phyloP scores from a whole-genome alignment of 2,797 vertebrate genomes.

The Protosalanx chinensis region DNA sequence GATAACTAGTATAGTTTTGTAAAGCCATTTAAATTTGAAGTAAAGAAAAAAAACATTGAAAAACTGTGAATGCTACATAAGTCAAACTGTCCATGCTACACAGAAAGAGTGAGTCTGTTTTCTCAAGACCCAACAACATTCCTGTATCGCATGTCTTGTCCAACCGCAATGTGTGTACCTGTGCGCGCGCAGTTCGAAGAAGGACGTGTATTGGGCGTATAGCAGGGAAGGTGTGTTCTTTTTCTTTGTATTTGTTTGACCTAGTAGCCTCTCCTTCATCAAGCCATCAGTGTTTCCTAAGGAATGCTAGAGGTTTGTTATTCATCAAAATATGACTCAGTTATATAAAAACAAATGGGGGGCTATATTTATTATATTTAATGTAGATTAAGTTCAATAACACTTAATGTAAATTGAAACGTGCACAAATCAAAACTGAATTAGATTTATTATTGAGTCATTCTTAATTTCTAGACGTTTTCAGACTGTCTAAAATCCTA shows the following conservation, averaged over 20 bases:
- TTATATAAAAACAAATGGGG: background rate
- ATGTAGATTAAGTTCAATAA: too few species aligned
- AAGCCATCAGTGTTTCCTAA: conserved; percentile 36
- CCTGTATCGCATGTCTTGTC: background rate
- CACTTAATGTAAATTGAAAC: too few species aligned
- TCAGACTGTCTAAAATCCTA: background rate
- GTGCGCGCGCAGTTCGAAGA: conserved; percentile 23
- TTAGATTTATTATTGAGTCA: too few species aligned
- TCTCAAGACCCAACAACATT: conserved; percentile 26
- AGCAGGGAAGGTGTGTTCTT: conserved; percentile 36
- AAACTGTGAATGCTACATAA: too few species aligned
- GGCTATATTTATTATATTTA: too few species aligned
- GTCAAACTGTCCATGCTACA: too few species aligned
- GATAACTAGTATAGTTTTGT: too few species aligned
- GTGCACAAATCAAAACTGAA: too few species aligned
- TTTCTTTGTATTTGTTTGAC: conserved; percentile 29
- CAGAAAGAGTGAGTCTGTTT: too few species aligned
- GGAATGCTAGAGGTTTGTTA: background rate
- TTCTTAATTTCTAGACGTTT: background rate
- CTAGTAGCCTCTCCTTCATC: background rate
- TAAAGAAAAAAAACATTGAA: too few species aligned
- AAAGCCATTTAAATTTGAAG: too few species aligned
- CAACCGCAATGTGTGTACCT: conserved; percentile 44
- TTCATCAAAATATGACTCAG: too few species aligned
- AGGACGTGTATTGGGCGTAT: conserved; percentile 45